Percentiles rank a stretch among this genome's conserved stretches.
Evolutionary conservation across 2,113 vertebrate species (phyloP).

Genomic region (Hydrochoerus hydrochaeris): DNA sequence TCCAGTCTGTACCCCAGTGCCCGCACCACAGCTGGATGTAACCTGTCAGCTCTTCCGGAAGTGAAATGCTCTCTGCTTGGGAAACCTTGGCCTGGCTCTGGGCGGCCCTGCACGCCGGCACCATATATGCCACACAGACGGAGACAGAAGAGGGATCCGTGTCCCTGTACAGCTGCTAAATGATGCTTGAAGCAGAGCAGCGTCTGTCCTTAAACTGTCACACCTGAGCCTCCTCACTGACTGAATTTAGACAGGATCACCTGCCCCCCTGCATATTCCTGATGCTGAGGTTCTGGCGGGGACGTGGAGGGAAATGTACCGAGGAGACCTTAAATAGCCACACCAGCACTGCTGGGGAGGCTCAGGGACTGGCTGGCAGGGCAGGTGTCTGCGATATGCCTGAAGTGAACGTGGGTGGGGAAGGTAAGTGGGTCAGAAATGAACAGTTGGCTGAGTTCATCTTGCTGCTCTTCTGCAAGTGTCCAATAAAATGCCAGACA

Average conservation of each 20-base stretch:
- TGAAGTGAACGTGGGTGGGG: not conserved
- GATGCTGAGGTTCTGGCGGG: rapidly evolving
- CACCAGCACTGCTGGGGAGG: not conserved
- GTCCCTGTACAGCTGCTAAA: rapidly evolving
- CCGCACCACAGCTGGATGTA: rapidly evolving
- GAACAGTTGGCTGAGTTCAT: not conserved
- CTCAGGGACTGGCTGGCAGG: not conserved
- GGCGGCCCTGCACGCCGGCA: not conserved
- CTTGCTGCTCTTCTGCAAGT: not conserved
- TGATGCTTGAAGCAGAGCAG: rapidly evolving
- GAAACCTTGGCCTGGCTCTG: rapidly evolving
- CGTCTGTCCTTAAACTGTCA: too few species aligned
- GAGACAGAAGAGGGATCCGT: not conserved
- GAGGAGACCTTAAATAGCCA: not conserved
- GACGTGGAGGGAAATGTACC: not conserved
- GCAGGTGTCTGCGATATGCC: not conserved
- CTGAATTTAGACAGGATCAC: not conserved
- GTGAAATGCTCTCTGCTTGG: rapidly evolving
- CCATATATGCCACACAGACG: not conserved
- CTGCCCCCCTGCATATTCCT: rapidly evolving
- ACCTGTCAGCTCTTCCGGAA: not conserved
- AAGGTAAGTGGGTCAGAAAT: not conserved
- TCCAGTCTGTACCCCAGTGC: too few species aligned
- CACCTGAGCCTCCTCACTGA: not conserved
- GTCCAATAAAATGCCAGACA: not conserved